Conservation (phyloP, 2,797 vertebrate genomes). For the Echiichthys vipera region DNA sequence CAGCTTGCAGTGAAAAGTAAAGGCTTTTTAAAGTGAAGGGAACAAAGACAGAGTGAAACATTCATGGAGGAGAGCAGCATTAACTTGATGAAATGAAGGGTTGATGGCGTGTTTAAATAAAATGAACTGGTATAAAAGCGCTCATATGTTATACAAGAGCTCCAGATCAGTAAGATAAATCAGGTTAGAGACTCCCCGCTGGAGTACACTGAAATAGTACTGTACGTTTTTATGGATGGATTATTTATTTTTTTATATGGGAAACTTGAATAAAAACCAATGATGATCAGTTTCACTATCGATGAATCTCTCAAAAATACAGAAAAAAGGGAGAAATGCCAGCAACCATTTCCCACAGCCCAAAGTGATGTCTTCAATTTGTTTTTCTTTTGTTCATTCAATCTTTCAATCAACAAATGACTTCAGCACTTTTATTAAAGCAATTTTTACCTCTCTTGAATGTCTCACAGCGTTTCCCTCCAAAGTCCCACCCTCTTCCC, state of each 20-base stretch:
- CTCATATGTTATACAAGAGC: slow-evolving; percentile 22
- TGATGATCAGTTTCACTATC: background rate
- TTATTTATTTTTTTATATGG: too few relatives aligned
- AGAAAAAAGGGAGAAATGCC: background rate
- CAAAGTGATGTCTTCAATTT: background rate
- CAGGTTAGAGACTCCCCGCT: background rate
- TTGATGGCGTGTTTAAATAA: slow-evolving; percentile 36
- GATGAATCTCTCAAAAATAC: background rate
- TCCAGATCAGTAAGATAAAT: slow-evolving; percentile 10
- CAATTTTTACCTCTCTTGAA: too few relatives aligned
- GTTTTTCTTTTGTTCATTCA: background rate
- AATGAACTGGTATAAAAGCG: slow-evolving; percentile 33
- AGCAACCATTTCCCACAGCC: background rate
- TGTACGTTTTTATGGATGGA: background rate
- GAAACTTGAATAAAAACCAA: background rate
- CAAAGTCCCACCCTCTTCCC: too few relatives aligned
- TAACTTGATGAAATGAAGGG: slow-evolving; percentile 37
- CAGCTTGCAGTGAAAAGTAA: slow-evolving; percentile 44
- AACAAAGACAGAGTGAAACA: slow-evolving; percentile 29
- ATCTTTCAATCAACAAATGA: background rate
- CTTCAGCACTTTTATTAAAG: background rate
- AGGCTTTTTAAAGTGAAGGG: slow-evolving; percentile 45
- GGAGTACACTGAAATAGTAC: background rate
- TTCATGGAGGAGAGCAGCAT: slow-evolving; percentile 24
- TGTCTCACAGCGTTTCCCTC: too few relatives aligned